Percentiles rank a stretch among this genome's conserved stretches.
These are phyloP conservation scores for Buceros bicornis DNA, from an alignment of 2,797 vertebrate species.

Conservation along the genomic window DNA sequence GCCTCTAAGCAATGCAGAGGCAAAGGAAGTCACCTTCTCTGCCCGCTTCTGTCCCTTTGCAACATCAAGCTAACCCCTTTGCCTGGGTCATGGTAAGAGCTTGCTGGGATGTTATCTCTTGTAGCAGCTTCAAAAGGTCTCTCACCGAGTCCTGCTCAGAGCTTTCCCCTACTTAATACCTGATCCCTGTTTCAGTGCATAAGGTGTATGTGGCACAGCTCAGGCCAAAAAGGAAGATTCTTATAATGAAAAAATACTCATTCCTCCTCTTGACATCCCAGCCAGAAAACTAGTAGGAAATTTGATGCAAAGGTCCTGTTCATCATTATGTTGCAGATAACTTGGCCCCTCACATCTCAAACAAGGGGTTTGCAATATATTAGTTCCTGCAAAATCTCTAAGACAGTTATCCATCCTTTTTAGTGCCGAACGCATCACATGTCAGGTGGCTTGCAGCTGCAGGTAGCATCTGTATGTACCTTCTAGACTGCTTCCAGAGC, in stretches of 20 bases:
- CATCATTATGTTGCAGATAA: neutral
- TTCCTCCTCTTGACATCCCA: neutral
- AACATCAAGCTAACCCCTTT: neutral
- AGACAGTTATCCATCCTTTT: neutral
- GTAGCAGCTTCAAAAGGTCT: neutral
- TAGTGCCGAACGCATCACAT: neutral
- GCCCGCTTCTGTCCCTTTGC: neutral
- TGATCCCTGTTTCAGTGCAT: neutral
- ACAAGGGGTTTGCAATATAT: neutral
- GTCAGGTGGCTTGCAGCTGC: neutral
- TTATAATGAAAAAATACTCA: neutral
- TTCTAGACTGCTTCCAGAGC: neutral
- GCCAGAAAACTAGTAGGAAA: neutral
- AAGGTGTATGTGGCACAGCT: neutral
- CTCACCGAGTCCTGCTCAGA: neutral
- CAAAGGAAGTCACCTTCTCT: neutral
- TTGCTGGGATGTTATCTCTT: neutral
- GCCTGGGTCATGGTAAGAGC: neutral
- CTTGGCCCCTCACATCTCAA: neutral
- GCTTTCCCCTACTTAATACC: neutral
- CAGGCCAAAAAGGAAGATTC: neutral
- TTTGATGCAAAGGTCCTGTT: neutral
- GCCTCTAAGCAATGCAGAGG: neutral
- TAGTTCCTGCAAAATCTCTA: neutral
- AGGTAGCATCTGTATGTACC: neutral